Percentiles rank a stretch among this genome's conserved stretches.
phyloP scores from a whole-genome alignment of 2,797 vertebrate species.

The Takifugu rubripes region DNA sequence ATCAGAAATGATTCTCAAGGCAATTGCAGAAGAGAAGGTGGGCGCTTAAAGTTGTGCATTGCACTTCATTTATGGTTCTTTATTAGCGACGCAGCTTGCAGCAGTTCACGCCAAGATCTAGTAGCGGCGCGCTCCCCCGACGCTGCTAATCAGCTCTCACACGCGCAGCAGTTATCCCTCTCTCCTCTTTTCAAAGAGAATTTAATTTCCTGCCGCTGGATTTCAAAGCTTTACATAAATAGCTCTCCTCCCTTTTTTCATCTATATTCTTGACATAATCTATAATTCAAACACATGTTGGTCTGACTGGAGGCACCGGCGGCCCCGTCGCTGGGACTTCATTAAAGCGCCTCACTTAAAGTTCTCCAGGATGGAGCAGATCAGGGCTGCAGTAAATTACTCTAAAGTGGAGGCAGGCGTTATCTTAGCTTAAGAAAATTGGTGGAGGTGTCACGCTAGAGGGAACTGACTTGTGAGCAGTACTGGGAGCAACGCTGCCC shows the following conservation, averaged over 20 bases:
- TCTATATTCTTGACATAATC: constrained; percentile 69
- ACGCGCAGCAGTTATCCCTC: constrained; percentile 50
- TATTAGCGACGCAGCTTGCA: constrained; percentile 13
- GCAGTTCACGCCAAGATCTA: constrained; percentile 34
- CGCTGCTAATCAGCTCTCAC: constrained; percentile 52
- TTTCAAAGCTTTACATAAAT: constrained; percentile 72
- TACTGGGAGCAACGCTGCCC: constrained; percentile 31
- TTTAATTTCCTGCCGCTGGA: constrained; percentile 71
- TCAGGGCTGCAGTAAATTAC: constrained; percentile 50
- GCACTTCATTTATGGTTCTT: neutral
- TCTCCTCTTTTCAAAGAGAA: constrained; percentile 61
- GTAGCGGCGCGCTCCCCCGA: constrained; percentile 25
- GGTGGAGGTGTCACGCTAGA: constrained; percentile 38
- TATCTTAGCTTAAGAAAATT: constrained; percentile 58
- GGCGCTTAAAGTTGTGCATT: neutral
- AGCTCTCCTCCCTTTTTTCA: constrained; percentile 49
- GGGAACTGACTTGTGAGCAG: constrained; percentile 16
- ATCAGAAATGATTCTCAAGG: constrained; percentile 2
- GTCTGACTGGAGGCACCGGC: constrained; percentile 38
- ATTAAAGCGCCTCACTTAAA: constrained; percentile 61
- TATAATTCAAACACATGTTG: constrained; percentile 69
- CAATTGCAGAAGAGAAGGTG: constrained; percentile 3
- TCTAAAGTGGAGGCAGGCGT: constrained; percentile 37
- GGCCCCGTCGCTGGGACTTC: constrained; percentile 59
- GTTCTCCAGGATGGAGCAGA: constrained; percentile 36